A percentile compares a stretch with the other conserved stretches of the same genome.
phyloP scores from a whole-genome alignment of 2,113 vertebrate species.

The Dasyurus viverrinus region DNA sequence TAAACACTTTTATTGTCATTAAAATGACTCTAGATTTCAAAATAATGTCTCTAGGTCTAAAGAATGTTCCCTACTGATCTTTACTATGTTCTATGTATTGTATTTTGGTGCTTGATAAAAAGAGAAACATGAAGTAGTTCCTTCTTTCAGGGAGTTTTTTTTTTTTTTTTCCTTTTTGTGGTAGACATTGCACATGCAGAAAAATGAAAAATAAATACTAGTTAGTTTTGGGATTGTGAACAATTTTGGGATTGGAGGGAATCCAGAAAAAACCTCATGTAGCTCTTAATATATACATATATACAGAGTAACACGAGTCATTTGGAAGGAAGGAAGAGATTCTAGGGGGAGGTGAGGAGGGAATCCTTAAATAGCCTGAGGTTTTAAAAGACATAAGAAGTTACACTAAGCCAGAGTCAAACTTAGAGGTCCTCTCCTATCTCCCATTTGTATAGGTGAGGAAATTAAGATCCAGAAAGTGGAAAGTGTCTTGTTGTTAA shows the following conservation, averaged over 20 bases:
- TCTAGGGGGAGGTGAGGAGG: neutral
- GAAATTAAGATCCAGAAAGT: neutral
- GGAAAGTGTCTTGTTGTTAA: neutral
- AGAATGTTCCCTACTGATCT: neutral
- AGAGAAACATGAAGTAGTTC: neutral
- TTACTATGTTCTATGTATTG: neutral
- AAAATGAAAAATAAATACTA: neutral
- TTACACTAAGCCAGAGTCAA: neutral
- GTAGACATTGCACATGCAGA: neutral
- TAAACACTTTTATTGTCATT: neutral
- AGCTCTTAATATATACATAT: too few relatives aligned
- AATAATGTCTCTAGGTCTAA: neutral
- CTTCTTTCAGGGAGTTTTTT: neutral
- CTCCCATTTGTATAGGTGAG: neutral
- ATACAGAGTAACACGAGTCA: neutral
- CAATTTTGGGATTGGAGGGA: neutral
- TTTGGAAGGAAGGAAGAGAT: neutral
- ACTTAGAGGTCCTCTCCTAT: neutral
- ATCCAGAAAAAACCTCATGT: neutral
- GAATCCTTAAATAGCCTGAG: neutral
- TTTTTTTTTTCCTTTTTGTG: neutral
- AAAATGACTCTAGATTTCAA: neutral
- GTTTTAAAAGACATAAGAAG: neutral
- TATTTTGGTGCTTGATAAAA: neutral
- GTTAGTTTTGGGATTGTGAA: neutral